A percentile compares a stretch with the other conserved stretches of the same genome.
Conservation (phyloP, 2,888 invertebrate genomes). For the Drosophila pseudotakahashii region DNA sequence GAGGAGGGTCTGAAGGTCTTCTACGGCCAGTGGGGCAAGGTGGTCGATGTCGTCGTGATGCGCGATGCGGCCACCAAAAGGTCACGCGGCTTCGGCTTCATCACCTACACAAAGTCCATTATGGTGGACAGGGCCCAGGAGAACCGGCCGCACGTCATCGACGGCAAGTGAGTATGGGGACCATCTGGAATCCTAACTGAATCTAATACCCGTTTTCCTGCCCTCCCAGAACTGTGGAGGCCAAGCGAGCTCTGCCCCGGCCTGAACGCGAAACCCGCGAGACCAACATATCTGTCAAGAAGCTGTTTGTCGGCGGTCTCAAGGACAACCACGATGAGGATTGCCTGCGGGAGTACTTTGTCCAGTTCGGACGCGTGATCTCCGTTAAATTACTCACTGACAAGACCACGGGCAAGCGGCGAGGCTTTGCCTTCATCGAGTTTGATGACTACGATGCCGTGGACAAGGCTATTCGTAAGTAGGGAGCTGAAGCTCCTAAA, state of each 20-base stretch:
- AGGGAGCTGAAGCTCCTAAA: too few relatives aligned
- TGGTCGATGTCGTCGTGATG: constrained; percentile 98
- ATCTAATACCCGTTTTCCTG: not conserved
- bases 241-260: constrained; percentile 97
- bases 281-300: constrained; percentile 96
- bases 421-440: constrained; percentile 98
- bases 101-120: constrained; percentile 95
- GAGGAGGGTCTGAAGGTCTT: constrained; percentile 95
- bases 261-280: constrained; percentile 95
- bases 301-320: constrained; percentile 96
- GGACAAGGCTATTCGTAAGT: constrained; percentile 97
- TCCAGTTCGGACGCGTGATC: constrained; percentile 91
- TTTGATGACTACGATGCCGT: constrained; percentile 99
- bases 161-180: constrained; percentile 88
- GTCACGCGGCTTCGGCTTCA: constrained; percentile 98
- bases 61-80: constrained; percentile 96
- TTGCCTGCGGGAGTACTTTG: constrained; percentile 92
- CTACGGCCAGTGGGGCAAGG: constrained; percentile 98
- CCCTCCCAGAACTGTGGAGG: constrained; percentile 92
- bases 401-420: constrained; percentile 95
- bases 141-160: constrained; percentile 95
- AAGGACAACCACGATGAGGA: constrained; percentile 97
- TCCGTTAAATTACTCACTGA: constrained; percentile 95
- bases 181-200: too few relatives aligned
- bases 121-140: constrained; percentile 98